Percentiles rank a stretch among this genome's conserved stretches.
Conservation (phyloP, 2,113 vertebrate genomes). For the Mustela lutreola region DNA sequence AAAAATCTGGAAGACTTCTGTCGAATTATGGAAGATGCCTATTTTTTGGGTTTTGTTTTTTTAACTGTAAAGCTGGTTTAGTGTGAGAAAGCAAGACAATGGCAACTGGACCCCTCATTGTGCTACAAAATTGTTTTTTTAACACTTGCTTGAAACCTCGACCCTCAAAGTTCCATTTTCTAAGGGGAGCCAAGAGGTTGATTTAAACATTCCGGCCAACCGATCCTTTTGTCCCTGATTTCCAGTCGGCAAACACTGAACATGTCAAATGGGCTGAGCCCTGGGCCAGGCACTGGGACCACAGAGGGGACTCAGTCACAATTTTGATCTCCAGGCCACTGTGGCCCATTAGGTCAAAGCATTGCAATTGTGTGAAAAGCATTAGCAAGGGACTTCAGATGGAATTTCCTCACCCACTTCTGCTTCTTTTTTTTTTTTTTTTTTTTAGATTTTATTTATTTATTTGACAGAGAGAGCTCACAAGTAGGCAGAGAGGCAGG, state of each 20-base stretch:
- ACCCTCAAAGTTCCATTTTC: slow-evolving; percentile 56
- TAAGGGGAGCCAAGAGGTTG: slow-evolving; percentile 1
- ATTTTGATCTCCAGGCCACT: neutral
- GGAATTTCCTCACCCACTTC: neutral
- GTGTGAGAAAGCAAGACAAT: slow-evolving; percentile 58
- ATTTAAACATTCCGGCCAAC: slow-evolving; percentile 19
- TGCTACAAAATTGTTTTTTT: slow-evolving; percentile 22
- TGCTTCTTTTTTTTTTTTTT: neutral
- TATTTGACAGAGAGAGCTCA: too few relatives aligned
- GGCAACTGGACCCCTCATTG: neutral
- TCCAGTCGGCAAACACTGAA: slow-evolving; percentile 17
- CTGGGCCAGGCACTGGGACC: neutral
- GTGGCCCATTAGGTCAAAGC: neutral
- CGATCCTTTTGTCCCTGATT: slow-evolving; percentile 30
- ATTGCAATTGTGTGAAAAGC: neutral
- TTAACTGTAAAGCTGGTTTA: slow-evolving; percentile 8
- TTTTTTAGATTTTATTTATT: too few relatives aligned
- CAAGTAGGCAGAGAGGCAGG: too few relatives aligned
- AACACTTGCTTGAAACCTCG: slow-evolving; percentile 54
- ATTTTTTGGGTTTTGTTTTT: neutral
- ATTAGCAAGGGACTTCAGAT: neutral
- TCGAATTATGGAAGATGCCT: slow-evolving; percentile 57
- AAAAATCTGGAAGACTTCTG: slow-evolving; percentile 64
- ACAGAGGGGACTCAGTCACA: neutral
- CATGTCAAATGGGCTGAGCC: neutral